Base-by-base conservation (phyloP, 2,113 vertebrate genomes). In the Podilymbus podiceps region DNA sequence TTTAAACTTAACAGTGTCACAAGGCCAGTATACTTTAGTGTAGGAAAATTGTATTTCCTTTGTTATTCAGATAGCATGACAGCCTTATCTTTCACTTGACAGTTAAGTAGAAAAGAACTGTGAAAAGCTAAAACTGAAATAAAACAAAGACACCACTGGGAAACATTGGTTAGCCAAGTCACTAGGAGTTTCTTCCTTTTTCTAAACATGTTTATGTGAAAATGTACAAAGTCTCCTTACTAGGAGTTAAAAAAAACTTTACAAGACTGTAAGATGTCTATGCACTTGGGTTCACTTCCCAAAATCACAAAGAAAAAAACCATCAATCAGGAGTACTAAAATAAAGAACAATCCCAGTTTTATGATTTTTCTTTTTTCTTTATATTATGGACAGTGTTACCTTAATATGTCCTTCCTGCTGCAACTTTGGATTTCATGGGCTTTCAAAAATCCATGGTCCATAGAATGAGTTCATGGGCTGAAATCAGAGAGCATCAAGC, bases 61-160 rank as follows among this genome's bases (percentile, higher is more conserved):
- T 74, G 14, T 71, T 90, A n/a, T 77, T 94, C 66, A 47, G 60
- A 33, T 12, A 21, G 44, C n/a, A 78, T 91, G 76, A 85, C 74
- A 88, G 38, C 31, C 83, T 89, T 78, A 88, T 80, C 72, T 72
- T 86, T 82, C 49, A 33, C 58, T 86, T 81, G 47, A 80, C 50
- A 78, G 38, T 88, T 66, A 92, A 88, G 33, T 17, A 74, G 42
- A 79, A 94, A 91, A 81, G 4, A 18, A 62, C 44, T 28, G 63
- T 91, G 77, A 88, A 83, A 93, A 89, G 76, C 60, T 87, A 62
- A 88, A 94, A 86, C 63, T 79, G 50, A 88, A 91, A 68, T 80
- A 38, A 93, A 88, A 42, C 12, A 47, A 79, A 74, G 25, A 31
- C 5, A 46, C 40, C 79, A 71, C 74, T 90, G 76, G 73, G 72